Evolutionary conservation across 2,113 vertebrate genomes (phyloP).

Genomic region (Henicopernis longicauda): DNA sequence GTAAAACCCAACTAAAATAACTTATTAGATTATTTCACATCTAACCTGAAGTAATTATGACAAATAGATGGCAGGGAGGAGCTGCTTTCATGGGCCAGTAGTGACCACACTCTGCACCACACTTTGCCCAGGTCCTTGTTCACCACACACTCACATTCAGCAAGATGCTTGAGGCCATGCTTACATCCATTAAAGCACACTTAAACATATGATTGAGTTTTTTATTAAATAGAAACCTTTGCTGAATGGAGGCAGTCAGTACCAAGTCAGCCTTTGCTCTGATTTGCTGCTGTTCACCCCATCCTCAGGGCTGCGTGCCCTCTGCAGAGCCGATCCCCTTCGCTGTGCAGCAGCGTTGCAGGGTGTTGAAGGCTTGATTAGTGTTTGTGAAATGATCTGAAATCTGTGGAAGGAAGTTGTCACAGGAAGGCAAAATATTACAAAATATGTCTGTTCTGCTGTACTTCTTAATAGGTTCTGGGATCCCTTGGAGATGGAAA

Average conservation of each 20-base stretch:
- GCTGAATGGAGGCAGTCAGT: not conserved
- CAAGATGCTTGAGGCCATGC: not conserved
- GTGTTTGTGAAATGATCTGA: not conserved
- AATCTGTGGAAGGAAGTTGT: not conserved
- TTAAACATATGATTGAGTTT: not conserved
- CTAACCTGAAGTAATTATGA: not conserved
- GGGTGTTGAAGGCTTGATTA: not conserved
- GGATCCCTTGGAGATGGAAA: constrained; percentile 14
- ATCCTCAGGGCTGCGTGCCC: not conserved
- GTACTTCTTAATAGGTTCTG: not conserved
- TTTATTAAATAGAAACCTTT: not conserved
- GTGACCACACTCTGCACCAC: not conserved
- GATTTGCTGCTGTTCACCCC: not conserved
- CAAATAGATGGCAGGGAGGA: not conserved
- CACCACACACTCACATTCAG: not conserved
- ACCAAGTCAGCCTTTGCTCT: not conserved
- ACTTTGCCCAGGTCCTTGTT: not conserved
- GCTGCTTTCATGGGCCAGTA: not conserved
- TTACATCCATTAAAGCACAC: not conserved
- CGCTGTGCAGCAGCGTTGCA: not conserved
- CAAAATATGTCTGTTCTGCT: not conserved
- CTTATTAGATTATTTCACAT: not conserved
- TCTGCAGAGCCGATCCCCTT: not conserved
- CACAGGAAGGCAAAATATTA: not conserved
- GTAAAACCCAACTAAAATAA: not conserved